phyloP scores from a whole-genome alignment of 2,113 vertebrate genomes.

The Entomyzon cyanotis region DNA sequence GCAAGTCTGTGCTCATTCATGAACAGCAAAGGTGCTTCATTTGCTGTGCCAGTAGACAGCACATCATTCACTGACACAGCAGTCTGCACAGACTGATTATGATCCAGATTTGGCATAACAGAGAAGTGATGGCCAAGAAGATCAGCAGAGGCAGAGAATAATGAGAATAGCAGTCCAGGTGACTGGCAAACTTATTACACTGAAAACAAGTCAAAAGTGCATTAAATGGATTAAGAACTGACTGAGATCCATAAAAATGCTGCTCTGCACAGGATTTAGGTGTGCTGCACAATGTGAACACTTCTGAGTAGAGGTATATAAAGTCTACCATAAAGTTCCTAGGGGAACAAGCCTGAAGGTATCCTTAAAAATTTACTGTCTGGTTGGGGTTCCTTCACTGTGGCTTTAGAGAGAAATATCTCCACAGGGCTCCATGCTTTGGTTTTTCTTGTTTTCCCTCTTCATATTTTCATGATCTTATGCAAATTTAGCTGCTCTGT shows the following conservation, averaged over 20 bases:
- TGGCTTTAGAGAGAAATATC: background rate
- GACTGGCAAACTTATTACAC: background rate
- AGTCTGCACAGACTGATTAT: background rate
- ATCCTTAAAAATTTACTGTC: background rate
- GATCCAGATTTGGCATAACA: background rate
- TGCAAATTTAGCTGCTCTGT: background rate
- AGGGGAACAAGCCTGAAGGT: background rate
- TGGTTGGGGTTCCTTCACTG: background rate
- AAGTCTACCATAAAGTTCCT: background rate
- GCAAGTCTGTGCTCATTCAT: background rate
- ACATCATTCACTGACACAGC: background rate
- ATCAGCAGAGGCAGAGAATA: background rate
- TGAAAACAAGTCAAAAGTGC: background rate
- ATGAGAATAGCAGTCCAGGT: background rate
- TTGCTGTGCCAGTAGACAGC: background rate
- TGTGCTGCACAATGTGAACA: background rate
- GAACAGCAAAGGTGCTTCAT: background rate
- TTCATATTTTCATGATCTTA: background rate
- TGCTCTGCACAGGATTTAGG: background rate
- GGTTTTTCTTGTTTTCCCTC: background rate
- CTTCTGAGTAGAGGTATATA: background rate
- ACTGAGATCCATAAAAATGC: background rate
- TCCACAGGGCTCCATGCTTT: background rate
- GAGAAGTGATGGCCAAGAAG: background rate
- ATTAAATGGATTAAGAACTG: background rate